Conservation (phyloP, 2,888 invertebrate genomes). For the Conomelus anceps region DNA sequence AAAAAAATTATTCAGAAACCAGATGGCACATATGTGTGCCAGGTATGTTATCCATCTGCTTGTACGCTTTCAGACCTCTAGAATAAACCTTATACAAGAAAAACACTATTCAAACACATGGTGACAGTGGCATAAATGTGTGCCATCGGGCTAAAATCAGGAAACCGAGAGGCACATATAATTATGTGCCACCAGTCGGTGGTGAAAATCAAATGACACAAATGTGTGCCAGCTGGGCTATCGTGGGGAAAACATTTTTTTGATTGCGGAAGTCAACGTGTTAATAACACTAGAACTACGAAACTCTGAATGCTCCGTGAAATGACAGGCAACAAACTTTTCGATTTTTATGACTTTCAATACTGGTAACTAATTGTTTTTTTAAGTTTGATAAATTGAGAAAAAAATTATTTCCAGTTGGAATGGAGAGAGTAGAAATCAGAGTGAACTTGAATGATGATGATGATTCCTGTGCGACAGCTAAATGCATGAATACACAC, state of each 20-base stretch:
- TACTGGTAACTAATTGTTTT: no score
- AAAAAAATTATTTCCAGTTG: no score
- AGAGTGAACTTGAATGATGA: background rate
- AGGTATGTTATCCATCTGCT: background rate
- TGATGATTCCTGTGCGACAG: background rate
- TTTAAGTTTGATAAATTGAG: no score
- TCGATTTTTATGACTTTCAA: no score
- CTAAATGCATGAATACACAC: background rate
- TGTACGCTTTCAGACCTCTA: background rate
- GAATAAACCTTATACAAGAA: background rate
- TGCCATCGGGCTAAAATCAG: background rate
- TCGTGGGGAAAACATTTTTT: background rate
- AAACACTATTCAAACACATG: background rate
- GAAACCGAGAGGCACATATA: background rate
- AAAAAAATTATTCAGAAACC: background rate
- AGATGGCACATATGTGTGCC: background rate
- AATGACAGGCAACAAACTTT: no score
- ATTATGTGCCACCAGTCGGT: background rate
- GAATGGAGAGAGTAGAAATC: background rate
- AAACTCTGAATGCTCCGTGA: no score
- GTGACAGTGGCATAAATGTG: background rate
- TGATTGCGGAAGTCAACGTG: background rate
- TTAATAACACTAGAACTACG: no score
- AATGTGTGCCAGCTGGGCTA: background rate
- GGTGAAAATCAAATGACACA: background rate